Evolutionary conservation across 2,888 invertebrate species (phyloP), one percentile per base, ranked within the genome.

Genomic region (Oasisia sp.): DNA sequence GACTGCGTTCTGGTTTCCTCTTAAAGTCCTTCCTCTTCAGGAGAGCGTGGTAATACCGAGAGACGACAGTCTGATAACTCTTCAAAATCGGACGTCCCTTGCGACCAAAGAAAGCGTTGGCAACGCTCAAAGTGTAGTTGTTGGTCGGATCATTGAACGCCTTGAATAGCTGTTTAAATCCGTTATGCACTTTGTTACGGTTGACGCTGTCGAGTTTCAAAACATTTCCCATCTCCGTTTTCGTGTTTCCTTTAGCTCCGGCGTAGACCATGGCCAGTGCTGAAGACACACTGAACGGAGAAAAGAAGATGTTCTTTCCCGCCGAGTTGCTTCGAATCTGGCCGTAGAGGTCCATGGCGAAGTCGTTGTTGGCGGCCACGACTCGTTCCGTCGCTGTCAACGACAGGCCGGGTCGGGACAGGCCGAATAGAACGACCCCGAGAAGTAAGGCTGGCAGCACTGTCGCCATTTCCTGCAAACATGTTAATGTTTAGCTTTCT

Each of bases 1-100:
- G 92, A 27, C 96, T 95, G 0, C 97, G 97, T 0, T 95, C 95
- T 0, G 95, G 50, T 89, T 95, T 93, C 8, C 92, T 92, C 1
- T 50, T 93, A 93, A 95, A 96, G 1, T 58, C 58, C 58, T 19
- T 58, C 4, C 27, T 58, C 58, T 58, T 58, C 14, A 58, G 12
- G 5, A 58, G 14, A 14, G 58, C 11, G 19, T 12, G 19, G 19
- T 58, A 58, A 19, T 19, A n/a, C n/a, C n/a, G n/a, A n/a, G n/a
- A n/a, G n/a, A n/a, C n/a, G n/a, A n/a, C n/a, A n/a, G n/a, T n/a
- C n/a, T n/a, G n/a, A n/a, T n/a, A n/a, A n/a, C n/a, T n/a, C n/a
- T n/a, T n/a, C n/a, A n/a, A n/a, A n/a, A n/a, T n/a, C n/a, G 58
- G 27, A 19, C 19, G 27, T 1, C 11, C 58, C 12, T 27, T 58